Evolutionary conservation across 1,140 invertebrate genomes (phyloP), one percentile per base, ranked within the genome.

Genomic region (Homarus americanus): DNA sequence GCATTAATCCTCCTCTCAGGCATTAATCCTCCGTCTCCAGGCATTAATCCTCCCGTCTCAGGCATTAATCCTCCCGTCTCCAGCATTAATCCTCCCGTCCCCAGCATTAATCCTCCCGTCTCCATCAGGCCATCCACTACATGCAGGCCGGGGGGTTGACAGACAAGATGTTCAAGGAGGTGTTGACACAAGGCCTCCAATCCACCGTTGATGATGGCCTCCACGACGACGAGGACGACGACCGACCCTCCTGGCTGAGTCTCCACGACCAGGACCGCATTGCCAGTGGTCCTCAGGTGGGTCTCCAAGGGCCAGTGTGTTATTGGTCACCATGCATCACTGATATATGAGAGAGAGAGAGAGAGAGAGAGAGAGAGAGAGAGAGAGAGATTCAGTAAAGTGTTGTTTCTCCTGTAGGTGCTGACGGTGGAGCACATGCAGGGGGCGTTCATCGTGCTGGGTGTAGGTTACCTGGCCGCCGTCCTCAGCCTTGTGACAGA

Each of bases 91-190:
- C n/a, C n/a, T n/a, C n/a, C n/a, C n/a, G n/a, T n/a, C n/a, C n/a
- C n/a, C n/a, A n/a, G n/a, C n/a, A 20, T 36, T 4, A 9, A 24
- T 20, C 75, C 53, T 28, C 17, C 80, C 32, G 24, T 28, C 40
- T 17, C n/a, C n/a, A n/a, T n/a, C 82, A 83, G 82, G 82, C 82
- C 0, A 83, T 69, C 36, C 82, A 83, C 82, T 36, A 83, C 63
- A 83, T 83, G 82, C 82, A 83, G 63, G 53, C 82, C 69, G 82
- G 58, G 28, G 82, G 82, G 5, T 58, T 83, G 20, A 83, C 28
- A 5, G 82, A 83, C 36, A 83, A 83, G 58, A 69, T 83, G 15
- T 83, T 83, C 58, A 36, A 69, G 63, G 82, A 83, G 7, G 82
- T 83, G 82, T 12, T 83, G 63, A 20, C 38, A 10, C 24, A 83